Evolutionary conservation across 2,113 vertebrate species (phyloP).

Genomic region (Scomber scombrus): DNA sequence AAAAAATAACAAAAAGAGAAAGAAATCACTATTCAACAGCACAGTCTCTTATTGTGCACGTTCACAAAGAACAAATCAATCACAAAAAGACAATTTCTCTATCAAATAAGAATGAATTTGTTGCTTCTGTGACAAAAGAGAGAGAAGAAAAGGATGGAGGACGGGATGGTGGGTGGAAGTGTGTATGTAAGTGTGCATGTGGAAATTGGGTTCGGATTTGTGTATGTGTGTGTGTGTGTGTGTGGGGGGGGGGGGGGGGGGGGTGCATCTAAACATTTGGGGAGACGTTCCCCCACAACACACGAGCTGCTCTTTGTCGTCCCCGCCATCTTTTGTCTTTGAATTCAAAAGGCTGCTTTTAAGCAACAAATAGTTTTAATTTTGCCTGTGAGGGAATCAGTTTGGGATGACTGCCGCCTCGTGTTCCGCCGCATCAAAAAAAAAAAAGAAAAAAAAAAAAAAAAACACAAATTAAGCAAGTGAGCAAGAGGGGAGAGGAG

Average conservation of each 20-base stretch:
- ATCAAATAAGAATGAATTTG: constrained; percentile 56
- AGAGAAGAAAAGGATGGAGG: constrained; percentile 18
- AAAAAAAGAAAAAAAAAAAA: constrained; percentile 4
- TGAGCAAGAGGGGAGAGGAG: not conserved
- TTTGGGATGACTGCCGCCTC: not conserved
- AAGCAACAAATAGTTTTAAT: constrained; percentile 76
- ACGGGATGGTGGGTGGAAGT: constrained; percentile 44
- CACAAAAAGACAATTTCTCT: constrained; percentile 70
- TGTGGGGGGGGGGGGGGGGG: constrained; percentile 16
- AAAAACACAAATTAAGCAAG: constrained; percentile 6
- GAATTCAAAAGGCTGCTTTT: constrained; percentile 80
- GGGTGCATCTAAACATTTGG: constrained; percentile 61
- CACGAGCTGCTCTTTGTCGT: constrained; percentile 63
- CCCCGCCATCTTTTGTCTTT: constrained; percentile 73
- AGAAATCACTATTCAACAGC: constrained; percentile 29
- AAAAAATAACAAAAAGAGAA: constrained; percentile 7
- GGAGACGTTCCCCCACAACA: constrained; percentile 42
- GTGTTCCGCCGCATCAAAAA: constrained; percentile 1
- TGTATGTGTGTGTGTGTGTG: not conserved
- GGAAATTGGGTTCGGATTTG: not conserved
- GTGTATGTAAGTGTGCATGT: not conserved
- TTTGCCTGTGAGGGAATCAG: constrained; percentile 43
- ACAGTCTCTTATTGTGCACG: constrained; percentile 30
- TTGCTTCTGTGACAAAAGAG: constrained; percentile 58
- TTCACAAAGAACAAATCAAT: constrained; percentile 53